Conservation (phyloP, 2,113 vertebrate genomes). For the Vanacampus margaritifer region DNA sequence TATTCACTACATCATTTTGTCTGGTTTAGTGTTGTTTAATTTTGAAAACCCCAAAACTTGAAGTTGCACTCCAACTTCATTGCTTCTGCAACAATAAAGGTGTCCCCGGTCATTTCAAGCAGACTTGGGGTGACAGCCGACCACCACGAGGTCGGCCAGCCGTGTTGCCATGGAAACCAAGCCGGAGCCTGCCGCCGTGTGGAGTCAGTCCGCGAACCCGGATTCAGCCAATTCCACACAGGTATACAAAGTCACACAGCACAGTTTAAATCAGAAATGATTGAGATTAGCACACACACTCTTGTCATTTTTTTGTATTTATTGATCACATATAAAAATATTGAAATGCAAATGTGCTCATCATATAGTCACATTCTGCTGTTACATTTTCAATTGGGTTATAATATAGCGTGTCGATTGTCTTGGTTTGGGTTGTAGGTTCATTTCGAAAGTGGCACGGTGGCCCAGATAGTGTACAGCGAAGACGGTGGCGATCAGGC, state of each 20-base stretch:
- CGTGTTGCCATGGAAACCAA: constrained; percentile 72
- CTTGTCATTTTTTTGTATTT: not conserved
- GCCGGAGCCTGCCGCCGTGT: constrained; percentile 68
- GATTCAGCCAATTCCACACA: constrained; percentile 66
- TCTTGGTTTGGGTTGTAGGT: constrained; percentile 72
- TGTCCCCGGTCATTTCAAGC: constrained; percentile 19
- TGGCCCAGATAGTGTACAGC: constrained; percentile 95
- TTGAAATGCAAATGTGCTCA: too few relatives aligned
- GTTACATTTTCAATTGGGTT: too few relatives aligned
- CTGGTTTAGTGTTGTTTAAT: too few relatives aligned
- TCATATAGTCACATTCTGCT: too few relatives aligned
- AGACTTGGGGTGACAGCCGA: constrained; percentile 26
- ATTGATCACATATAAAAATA: too few relatives aligned
- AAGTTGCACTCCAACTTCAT: not conserved
- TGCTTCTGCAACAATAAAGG: constrained; percentile 6
- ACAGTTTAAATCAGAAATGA: not conserved
- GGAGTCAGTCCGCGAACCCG: constrained; percentile 63
- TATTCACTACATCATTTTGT: too few relatives aligned
- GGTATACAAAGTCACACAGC: constrained; percentile 36
- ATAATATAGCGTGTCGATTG: not conserved
- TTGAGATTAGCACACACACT: not conserved
- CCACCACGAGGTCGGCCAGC: constrained; percentile 16
- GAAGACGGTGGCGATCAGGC: constrained; percentile 88
- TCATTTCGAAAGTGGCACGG: constrained; percentile 86
- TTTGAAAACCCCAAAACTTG: too few relatives aligned